Percentiles rank a stretch among this genome's conserved stretches.
Evolutionary conservation across 1,140 invertebrate genomes (phyloP).

Genomic region (Nixonia krombeini): DNA sequence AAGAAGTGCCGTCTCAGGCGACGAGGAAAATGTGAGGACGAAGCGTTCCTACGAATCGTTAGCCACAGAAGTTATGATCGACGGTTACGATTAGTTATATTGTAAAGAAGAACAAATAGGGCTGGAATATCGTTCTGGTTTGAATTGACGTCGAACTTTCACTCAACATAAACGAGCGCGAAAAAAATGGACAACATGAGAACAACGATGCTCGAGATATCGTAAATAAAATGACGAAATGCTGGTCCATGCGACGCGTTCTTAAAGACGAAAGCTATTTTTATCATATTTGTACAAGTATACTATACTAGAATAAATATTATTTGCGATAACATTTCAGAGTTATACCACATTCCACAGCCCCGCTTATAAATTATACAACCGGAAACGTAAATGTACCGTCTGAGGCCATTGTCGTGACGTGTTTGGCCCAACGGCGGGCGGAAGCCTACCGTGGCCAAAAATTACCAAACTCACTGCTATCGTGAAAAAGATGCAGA

Average conservation of each 20-base stretch:
- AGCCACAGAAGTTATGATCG: too few relatives aligned
- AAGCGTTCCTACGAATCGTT: not conserved
- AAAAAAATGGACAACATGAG: not conserved
- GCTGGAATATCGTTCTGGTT: too few relatives aligned
- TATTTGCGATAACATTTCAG: not conserved
- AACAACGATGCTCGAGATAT: not conserved
- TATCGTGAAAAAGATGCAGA: conserved; percentile 9
- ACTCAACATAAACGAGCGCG: not conserved
- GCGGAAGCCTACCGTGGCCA: conserved; percentile 2
- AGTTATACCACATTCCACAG: not conserved
- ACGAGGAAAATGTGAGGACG: conserved; percentile 2
- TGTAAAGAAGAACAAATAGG: too few relatives aligned
- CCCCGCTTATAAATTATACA: not conserved
- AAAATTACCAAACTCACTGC: conserved; percentile 4
- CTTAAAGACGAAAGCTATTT: not conserved
- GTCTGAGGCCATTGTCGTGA: conserved; percentile 14
- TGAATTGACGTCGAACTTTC: not conserved
- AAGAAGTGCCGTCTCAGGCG: conserved; percentile 24
- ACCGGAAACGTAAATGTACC: conserved; percentile 10
- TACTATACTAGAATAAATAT: too few relatives aligned
- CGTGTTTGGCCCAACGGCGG: conserved; percentile 5
- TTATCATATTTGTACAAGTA: not conserved
- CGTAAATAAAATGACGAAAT: not conserved
- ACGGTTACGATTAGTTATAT: too few relatives aligned
- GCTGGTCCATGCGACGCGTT: not conserved